phyloP scores from a whole-genome alignment of 2,113 vertebrate species.

The Poicephalus gulielmi region DNA sequence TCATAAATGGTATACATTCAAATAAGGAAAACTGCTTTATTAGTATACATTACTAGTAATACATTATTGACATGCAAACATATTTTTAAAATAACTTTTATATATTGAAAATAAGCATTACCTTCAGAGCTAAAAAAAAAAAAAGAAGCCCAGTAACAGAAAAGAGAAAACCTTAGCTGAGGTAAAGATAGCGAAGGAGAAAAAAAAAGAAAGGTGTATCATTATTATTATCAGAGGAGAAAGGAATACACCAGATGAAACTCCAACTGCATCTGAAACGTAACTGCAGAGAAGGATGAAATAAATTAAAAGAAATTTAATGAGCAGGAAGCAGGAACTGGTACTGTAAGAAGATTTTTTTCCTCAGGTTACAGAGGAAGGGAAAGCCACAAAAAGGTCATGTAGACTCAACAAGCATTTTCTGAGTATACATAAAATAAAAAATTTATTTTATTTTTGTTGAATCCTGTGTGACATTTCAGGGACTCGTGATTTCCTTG shows the following conservation, averaged over 20 bases:
- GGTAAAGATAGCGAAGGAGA: not conserved
- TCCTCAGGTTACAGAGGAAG: not conserved
- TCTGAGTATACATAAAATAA: slow-evolving; percentile 22
- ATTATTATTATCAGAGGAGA: not conserved
- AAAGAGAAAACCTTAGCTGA: not conserved
- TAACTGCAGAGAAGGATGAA: slow-evolving; percentile 10
- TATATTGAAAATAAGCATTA: not conserved
- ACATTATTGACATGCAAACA: not conserved
- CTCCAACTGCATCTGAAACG: not conserved
- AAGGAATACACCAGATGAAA: not conserved
- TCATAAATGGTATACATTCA: not conserved
- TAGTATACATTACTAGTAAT: not conserved
- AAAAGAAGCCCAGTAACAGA: not conserved
- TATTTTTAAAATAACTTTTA: not conserved
- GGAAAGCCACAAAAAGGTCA: slow-evolving; percentile 26
- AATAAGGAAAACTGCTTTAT: not conserved
- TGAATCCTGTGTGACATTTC: slow-evolving; percentile 2
- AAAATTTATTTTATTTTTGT: not conserved
- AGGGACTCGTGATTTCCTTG: not conserved
- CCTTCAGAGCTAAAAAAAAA: not conserved
- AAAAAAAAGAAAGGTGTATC: not conserved
- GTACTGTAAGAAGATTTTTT: not conserved
- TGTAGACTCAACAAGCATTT: not conserved
- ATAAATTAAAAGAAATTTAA: slow-evolving; percentile 43
- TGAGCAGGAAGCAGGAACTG: slow-evolving; percentile 5